A percentile compares a stretch with the other conserved stretches of the same genome.
Evolutionary conservation across 2,113 vertebrate genomes (phyloP).

Genomic region (Desmodus rotundus): DNA sequence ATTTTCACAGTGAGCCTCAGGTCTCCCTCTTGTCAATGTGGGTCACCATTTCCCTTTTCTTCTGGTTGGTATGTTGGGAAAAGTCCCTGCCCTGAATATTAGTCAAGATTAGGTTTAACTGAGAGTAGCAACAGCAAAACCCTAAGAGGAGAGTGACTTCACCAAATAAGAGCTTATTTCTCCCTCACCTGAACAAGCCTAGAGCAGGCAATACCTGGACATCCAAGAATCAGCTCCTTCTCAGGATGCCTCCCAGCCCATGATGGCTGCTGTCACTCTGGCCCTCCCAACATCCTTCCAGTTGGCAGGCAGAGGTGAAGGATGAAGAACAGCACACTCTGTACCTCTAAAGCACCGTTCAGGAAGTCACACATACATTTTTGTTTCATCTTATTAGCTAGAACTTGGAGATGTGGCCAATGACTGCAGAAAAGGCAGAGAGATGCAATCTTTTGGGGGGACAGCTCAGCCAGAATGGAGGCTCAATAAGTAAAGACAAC

Average conservation of each 20-base stretch:
- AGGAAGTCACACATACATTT: background rate
- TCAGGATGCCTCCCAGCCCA: background rate
- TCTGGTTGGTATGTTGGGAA: background rate
- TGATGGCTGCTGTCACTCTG: background rate
- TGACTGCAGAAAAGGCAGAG: background rate
- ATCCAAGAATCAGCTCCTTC: background rate
- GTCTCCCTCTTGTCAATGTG: background rate
- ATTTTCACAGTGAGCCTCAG: background rate
- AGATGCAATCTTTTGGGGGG: fast-evolving
- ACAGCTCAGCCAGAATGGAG: background rate
- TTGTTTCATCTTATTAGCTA: background rate
- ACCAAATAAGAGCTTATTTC: too few species aligned
- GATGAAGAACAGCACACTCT: background rate
- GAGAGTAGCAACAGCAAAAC: background rate
- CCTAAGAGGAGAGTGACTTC: background rate
- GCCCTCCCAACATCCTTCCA: background rate
- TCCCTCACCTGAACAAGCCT: background rate
- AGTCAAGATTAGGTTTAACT: background rate
- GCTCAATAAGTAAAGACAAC: fast-evolving
- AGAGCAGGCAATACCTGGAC: background rate
- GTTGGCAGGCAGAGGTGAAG: background rate
- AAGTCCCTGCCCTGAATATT: background rate
- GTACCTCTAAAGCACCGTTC: background rate
- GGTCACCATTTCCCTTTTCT: background rate
- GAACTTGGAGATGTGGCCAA: fast-evolving